A percentile compares a stretch with the other conserved stretches of the same genome.
phyloP scores from a whole-genome alignment of 2,888 invertebrate species.

The Mimas tiliae region DNA sequence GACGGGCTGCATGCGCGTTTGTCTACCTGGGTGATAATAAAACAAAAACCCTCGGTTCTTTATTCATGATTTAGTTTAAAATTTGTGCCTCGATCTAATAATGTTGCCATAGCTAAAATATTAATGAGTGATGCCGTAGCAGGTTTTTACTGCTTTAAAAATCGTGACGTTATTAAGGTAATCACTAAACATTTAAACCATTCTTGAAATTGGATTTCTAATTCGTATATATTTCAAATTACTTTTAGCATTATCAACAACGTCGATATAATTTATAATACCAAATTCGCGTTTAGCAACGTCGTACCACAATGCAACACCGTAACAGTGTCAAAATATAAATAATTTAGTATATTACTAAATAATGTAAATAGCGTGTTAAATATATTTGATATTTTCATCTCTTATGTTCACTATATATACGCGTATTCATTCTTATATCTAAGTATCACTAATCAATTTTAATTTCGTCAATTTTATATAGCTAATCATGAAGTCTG shows the following conservation, averaged over 20 bases:
- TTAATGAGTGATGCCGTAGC: too few relatives aligned
- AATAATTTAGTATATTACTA: conserved; percentile 84
- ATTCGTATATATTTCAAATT: neutral
- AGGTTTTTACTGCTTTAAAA: too few relatives aligned
- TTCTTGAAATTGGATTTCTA: neutral
- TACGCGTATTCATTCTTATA: conserved; percentile 61
- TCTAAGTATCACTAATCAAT: conserved; percentile 63
- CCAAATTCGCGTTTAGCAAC: neutral
- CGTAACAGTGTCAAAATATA: conserved; percentile 71
- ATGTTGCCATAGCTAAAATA: too few relatives aligned
- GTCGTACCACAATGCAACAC: conserved; percentile 50
- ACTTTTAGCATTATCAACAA: neutral
- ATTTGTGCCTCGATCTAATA: too few relatives aligned
- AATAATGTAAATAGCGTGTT: conserved; percentile 78
- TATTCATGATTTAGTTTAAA: too few relatives aligned
- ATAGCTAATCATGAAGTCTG: conserved; percentile 68
- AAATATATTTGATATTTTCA: conserved; percentile 65
- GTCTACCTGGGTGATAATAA: too few relatives aligned
- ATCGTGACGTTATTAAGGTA: too few relatives aligned
- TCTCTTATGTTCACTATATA: conserved; percentile 66
- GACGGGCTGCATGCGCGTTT: too few relatives aligned
- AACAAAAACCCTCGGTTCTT: too few relatives aligned
- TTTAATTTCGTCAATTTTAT: conserved; percentile 72
- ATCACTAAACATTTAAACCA: neutral
- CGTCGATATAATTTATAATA: conserved; percentile 7